Conservation (phyloP, 2,113 vertebrate genomes). For the Xenopus borealis region DNA sequence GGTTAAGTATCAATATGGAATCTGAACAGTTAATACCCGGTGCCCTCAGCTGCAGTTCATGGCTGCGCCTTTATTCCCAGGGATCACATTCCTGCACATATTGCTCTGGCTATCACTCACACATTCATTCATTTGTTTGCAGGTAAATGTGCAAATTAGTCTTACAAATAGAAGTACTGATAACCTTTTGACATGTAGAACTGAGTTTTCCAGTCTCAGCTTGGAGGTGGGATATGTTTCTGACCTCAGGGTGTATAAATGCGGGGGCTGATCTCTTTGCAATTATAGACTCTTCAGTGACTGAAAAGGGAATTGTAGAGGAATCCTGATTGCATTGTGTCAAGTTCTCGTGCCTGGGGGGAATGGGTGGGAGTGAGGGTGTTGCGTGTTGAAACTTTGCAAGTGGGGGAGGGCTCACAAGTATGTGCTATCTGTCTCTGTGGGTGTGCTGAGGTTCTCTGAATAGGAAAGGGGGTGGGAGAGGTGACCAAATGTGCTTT, state of each 20-base stretch:
- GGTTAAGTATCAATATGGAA: too few species aligned
- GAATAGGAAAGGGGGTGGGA: not conserved
- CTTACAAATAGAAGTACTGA: not conserved
- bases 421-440: constrained; percentile 11
- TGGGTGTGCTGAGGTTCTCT: constrained; percentile 3
- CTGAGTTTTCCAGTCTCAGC: too few species aligned
- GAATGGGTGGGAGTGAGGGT: not conserved
- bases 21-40: too few species aligned
- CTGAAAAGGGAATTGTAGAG: too few species aligned
- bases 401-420: constrained; percentile 5
- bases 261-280: too few species aligned
- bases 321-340: too few species aligned
- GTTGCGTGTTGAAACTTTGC: not conserved
- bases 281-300: not conserved
- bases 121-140: not conserved
- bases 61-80: too few species aligned
- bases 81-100: not conserved
- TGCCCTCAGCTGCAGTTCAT: too few species aligned
- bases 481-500: constrained; percentile 16
- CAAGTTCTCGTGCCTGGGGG: not conserved
- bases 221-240: too few species aligned
- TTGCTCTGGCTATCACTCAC: not conserved
- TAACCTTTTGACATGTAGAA: not conserved
- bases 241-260: too few species aligned
- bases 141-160: too few species aligned